Conservation (phyloP, 2,888 invertebrate genomes). For the Metopia argyrocephala region DNA sequence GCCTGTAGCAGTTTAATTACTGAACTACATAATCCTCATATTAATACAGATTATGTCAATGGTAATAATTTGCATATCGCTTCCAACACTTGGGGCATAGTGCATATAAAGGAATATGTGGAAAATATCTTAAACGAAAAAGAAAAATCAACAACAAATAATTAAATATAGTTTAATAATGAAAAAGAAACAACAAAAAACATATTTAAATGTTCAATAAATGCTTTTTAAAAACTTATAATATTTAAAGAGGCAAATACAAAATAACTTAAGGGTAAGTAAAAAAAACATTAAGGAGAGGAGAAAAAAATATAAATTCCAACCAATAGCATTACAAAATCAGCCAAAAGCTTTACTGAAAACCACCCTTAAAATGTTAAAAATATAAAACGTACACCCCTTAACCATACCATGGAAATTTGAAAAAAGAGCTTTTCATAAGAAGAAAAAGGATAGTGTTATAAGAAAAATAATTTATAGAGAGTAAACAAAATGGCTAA, state of each 20-base stretch:
- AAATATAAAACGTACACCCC: conserved; percentile 37
- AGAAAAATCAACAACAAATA: neutral
- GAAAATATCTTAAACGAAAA: conserved; percentile 36
- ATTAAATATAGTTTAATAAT: neutral
- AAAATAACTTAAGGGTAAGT: neutral
- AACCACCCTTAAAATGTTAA: too few relatives aligned
- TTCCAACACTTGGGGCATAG: conserved; percentile 71
- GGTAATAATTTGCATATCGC: conserved; percentile 80
- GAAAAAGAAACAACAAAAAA: neutral
- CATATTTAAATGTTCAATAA: conserved; percentile 33
- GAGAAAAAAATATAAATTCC: neutral
- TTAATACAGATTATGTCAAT: conserved; percentile 79
- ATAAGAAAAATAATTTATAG: neutral
- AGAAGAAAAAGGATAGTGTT: conserved; percentile 27
- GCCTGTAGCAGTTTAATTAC: conserved; percentile 81
- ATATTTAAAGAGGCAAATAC: neutral
- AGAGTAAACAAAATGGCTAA: conserved; percentile 75
- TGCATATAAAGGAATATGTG: conserved; percentile 74
- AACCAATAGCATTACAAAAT: conserved; percentile 33
- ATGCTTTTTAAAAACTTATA: conserved; percentile 47
- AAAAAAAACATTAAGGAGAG: neutral
- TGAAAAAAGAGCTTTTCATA: conserved; percentile 44
- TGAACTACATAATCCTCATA: conserved; percentile 81
- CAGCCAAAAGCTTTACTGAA: conserved; percentile 46
- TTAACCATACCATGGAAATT: conserved; percentile 18